Percentiles rank a stretch among this genome's conserved stretches.
Conservation (phyloP, 2,113 vertebrate species). For the Sphyrna mokarran region DNA sequence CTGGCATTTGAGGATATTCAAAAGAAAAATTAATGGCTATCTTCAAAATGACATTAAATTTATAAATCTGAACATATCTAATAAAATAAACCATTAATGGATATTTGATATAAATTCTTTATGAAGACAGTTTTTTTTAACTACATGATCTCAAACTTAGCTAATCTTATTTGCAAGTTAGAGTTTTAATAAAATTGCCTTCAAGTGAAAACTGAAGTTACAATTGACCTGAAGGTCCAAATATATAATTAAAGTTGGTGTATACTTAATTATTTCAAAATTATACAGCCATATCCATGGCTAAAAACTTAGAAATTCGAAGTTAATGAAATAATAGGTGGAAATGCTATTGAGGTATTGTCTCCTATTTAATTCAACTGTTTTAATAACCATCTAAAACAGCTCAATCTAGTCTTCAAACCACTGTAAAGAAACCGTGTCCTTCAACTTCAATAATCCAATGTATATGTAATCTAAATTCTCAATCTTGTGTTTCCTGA, state of each 20-base stretch:
- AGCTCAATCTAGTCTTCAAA: not conserved
- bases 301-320: not conserved
- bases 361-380: not conserved
- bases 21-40: not conserved
- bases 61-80: not conserved
- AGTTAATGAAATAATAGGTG: not conserved
- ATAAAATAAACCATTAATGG: not conserved
- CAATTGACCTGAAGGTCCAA: not conserved
- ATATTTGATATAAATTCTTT: not conserved
- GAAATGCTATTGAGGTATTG: not conserved
- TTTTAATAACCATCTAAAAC: not conserved
- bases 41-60: not conserved
- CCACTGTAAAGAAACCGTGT: not conserved
- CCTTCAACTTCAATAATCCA: not conserved
- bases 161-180: not conserved
- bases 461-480: not conserved
- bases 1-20: not conserved
- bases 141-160: not conserved
- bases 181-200: not conserved
- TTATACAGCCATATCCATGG: not conserved
- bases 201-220: not conserved
- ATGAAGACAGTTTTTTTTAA: not conserved
- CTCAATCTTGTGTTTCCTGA: slow-evolving; percentile 18
- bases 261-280: not conserved
- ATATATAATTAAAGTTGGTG: not conserved